Base-by-base conservation (phyloP, 2,113 vertebrate species). In the Oenanthe oenanthe region DNA sequence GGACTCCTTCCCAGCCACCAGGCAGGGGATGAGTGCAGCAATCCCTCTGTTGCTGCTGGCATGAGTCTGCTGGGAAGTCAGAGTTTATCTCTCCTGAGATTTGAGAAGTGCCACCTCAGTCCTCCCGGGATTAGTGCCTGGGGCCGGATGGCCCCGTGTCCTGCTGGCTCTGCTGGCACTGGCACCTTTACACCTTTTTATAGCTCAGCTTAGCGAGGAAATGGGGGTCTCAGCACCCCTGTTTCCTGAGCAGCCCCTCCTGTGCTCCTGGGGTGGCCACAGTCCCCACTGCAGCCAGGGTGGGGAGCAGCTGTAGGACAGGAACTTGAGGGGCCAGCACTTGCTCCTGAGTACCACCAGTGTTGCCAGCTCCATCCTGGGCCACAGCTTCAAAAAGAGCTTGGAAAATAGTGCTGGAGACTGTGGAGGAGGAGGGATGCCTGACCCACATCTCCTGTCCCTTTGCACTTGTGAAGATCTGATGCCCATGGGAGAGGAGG, bases 31-130 rank as follows among this genome's bases (percentile, higher is more conserved):
- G 68, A 85, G 0, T 40, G 56, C 38, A 60, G 76, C 2, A 3
- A 13, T 71, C 66, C 57, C 28, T 24, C 62, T 1, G 1, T 43
- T 54, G 21, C 74, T 95, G 81, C 70, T 95, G 84, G 84, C 73
- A 56, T 0, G 6, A 67, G 19, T 31, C 38, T 80, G 65, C 56
- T 47, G 48, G 81, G 77, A 93, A 94, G 87, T 63, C 0, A 4
- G 68, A 89, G 77, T 95, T 89, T 93, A 81, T 93, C 73, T 91
- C 73, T 29, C 7, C n/a, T 1, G 31, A 84, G 93, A 94, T 96
- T 75, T 91, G 89, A 96, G 93, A 96, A 12, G 26, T 82, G 81
- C 73, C 32, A 63, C 82, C 65, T 62, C 32, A 90, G 3, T 18
- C 28, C 25, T 74, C 61, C 53, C 0, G 9, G 91, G 91, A 92